phyloP scores from a whole-genome alignment of 2,797 vertebrate species.

The Lacerta agilis region DNA sequence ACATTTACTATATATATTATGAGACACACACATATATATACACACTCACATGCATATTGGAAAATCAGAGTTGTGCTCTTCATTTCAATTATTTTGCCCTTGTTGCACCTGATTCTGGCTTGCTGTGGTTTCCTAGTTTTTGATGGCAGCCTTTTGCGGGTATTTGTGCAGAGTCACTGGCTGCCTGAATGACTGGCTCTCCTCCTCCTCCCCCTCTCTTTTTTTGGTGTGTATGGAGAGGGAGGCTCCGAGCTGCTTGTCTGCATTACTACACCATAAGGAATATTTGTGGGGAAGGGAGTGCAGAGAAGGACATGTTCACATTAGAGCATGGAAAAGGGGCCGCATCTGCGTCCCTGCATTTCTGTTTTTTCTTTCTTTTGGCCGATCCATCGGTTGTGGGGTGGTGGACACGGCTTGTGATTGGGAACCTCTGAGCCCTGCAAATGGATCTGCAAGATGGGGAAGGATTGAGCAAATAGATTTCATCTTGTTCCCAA shows the following conservation, averaged over 20 bases:
- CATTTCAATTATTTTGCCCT: neutral
- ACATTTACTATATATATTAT: neutral
- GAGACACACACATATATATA: neutral
- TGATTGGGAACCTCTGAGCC: neutral
- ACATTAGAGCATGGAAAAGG: neutral
- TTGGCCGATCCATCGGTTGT: neutral
- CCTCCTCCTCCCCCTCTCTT: neutral
- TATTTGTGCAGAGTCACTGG: conserved; percentile 74
- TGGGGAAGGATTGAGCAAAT: conserved; percentile 12
- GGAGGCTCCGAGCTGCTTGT: neutral
- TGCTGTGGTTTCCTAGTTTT: neutral
- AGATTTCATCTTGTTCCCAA: neutral
- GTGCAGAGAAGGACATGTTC: too few relatives aligned
- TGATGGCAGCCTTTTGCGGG: conserved; percentile 1
- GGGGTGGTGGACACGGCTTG: neutral
- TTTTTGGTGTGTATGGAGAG: neutral
- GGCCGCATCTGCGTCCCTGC: neutral
- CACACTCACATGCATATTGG: neutral
- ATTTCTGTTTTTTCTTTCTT: neutral
- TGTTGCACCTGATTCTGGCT: neutral
- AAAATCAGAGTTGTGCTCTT: neutral
- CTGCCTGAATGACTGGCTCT: conserved; percentile 37
- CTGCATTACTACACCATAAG: neutral
- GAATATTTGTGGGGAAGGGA: neutral
- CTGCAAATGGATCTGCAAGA: neutral